Evolutionary conservation across 2,113 vertebrate genomes (phyloP).

Genomic region (Proteles cristata): DNA sequence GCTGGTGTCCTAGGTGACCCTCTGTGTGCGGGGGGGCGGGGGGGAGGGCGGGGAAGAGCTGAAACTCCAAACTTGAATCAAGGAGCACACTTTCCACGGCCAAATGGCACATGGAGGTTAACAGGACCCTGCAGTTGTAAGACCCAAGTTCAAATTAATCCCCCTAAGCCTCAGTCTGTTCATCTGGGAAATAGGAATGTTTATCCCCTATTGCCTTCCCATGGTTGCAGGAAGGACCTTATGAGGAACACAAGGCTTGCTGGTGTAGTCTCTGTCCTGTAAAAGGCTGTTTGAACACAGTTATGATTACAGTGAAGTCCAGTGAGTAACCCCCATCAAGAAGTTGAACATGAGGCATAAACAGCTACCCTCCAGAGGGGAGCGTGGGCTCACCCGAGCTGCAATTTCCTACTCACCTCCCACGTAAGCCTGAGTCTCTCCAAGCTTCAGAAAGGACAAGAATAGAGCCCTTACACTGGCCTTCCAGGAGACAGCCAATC

Average conservation of each 20-base stretch:
- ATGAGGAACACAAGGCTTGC: neutral
- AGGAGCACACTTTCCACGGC: neutral
- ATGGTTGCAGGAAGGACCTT: neutral
- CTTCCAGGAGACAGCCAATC: neutral
- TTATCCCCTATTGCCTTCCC: too few relatives aligned
- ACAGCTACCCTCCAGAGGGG: neutral
- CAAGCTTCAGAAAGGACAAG: neutral
- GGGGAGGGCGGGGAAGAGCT: neutral
- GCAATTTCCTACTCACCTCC: neutral
- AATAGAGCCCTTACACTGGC: neutral
- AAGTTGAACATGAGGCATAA: neutral
- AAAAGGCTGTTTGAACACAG: neutral
- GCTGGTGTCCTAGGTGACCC: neutral
- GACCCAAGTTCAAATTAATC: neutral
- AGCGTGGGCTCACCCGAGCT: neutral
- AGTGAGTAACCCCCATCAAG: neutral
- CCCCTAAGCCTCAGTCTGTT: neutral
- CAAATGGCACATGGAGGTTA: neutral
- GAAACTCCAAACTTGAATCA: neutral
- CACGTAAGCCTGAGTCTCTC: neutral
- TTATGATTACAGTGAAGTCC: neutral
- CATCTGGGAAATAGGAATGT: neutral
- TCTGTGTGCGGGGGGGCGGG: accelerated
- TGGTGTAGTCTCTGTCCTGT: neutral
- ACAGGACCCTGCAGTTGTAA: neutral